Evolutionary conservation across 92 coral and sea anemone species (phyloP).

Genomic region (Scolanthus callimorphus): DNA sequence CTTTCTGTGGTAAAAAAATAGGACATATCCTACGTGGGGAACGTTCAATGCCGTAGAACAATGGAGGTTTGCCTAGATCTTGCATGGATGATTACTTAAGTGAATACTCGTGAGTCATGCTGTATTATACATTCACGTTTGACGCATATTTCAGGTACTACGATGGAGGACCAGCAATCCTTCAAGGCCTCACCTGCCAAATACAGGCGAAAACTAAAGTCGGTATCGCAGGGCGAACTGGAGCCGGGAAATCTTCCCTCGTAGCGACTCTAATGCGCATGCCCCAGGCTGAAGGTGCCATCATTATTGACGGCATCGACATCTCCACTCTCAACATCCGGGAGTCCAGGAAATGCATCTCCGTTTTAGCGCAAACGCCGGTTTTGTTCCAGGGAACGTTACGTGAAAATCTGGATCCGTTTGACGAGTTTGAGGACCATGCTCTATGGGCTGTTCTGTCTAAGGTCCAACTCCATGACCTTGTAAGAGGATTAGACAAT

Average conservation of each 20-base stretch:
- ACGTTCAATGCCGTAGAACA: too few relatives aligned
- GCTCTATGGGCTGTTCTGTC: neutral
- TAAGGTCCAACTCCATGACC: neutral
- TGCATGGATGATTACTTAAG: too few relatives aligned
- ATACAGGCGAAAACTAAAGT: neutral
- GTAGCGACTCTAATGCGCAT: conserved; percentile 3
- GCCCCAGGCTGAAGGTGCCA: neutral
- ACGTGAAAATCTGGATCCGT: neutral
- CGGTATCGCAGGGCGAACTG: conserved; percentile 1
- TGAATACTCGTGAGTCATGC: too few relatives aligned
- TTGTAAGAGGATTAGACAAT: neutral
- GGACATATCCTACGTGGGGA: too few relatives aligned
- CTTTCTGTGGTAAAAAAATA: too few relatives aligned
- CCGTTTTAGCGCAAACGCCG: neutral
- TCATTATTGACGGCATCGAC: neutral
- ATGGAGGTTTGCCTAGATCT: too few relatives aligned
- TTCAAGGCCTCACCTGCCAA: neutral
- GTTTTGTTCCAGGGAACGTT: neutral
- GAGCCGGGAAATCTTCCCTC: neutral
- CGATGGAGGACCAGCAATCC: neutral
- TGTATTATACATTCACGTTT: too few relatives aligned
- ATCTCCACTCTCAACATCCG: neutral
- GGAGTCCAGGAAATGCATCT: neutral
- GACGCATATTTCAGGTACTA: neutral
- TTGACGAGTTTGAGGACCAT: neutral